Percentiles rank a stretch among this genome's conserved stretches.
phyloP scores from a whole-genome alignment of 2,113 vertebrate genomes.

The Microtus montanus region DNA sequence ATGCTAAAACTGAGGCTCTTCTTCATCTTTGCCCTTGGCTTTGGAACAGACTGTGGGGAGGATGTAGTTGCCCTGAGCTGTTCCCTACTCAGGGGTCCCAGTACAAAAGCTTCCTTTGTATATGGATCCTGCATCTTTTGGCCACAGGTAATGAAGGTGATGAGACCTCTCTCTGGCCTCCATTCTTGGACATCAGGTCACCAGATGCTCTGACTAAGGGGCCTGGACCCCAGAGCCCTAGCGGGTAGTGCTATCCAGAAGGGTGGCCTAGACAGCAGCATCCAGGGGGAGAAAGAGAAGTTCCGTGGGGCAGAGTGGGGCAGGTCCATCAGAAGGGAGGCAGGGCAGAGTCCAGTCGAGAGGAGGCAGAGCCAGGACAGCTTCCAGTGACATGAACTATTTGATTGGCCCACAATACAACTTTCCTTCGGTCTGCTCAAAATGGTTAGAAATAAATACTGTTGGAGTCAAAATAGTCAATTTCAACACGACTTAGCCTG shows the following conservation, averaged over 20 bases:
- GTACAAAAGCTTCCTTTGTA: neutral
- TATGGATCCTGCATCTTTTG: too few relatives aligned
- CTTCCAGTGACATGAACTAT: fast-evolving
- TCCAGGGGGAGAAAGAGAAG: neutral
- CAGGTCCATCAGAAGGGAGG: neutral
- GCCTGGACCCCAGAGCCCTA: neutral
- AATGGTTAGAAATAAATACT: neutral
- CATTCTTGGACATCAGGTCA: neutral
- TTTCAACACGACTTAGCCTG: neutral
- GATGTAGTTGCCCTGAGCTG: neutral
- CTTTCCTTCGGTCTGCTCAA: neutral
- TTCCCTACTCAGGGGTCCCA: too few relatives aligned
- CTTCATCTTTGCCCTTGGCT: neutral
- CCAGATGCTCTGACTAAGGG: neutral
- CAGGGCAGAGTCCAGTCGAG: neutral
- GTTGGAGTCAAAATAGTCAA: neutral
- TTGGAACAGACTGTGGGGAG: neutral
- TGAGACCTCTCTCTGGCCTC: too few relatives aligned
- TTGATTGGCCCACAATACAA: neutral
- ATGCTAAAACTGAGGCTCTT: too few relatives aligned
- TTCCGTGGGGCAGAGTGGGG: neutral
- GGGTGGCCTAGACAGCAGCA: neutral
- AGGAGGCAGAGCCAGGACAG: neutral
- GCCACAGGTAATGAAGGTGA: neutral
- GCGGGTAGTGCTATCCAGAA: neutral